Percentiles rank a stretch among this genome's conserved stretches.
Evolutionary conservation across 2,113 vertebrate genomes (phyloP).

Genomic region (Antechinus flavipes): DNA sequence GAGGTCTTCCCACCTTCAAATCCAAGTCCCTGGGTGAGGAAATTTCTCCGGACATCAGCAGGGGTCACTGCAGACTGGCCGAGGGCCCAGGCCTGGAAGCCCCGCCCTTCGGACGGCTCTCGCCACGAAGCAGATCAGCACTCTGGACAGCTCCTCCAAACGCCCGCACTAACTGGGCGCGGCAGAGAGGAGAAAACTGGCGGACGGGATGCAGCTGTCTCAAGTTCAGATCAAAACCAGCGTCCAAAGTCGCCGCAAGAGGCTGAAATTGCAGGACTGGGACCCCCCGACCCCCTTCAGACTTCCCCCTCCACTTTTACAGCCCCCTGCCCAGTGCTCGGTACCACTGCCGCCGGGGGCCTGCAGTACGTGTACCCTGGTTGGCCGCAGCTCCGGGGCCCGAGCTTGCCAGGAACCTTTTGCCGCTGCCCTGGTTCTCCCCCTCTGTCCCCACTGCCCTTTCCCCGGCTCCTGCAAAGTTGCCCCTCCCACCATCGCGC

Average conservation of each 20-base stretch:
- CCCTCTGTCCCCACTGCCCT: conserved; percentile 14
- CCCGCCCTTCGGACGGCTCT: conserved; percentile 84
- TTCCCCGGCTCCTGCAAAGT: conserved; percentile 52
- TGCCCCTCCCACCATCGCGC: background rate
- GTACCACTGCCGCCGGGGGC: conserved; percentile 42
- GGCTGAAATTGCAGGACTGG: conserved; percentile 87
- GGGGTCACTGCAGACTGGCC: too few relatives aligned
- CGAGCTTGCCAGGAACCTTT: conserved; percentile 18
- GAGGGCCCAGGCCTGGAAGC: conserved; percentile 7
- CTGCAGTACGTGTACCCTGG: conserved; percentile 45
- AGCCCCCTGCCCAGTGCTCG: conserved; percentile 32
- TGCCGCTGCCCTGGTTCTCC: background rate
- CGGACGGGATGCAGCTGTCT: conserved; percentile 85
- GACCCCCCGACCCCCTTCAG: conserved; percentile 38
- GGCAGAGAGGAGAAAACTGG: conserved; percentile 79
- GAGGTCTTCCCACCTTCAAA: background rate
- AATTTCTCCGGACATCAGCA: background rate
- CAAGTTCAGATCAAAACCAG: conserved; percentile 93
- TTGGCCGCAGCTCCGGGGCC: background rate
- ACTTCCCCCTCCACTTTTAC: conserved; percentile 72
- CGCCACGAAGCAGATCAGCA: conserved; percentile 86
- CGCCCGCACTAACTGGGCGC: conserved; percentile 85
- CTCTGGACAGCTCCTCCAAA: conserved; percentile 87
- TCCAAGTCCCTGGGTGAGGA: background rate
- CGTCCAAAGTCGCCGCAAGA: conserved; percentile 92